phyloP scores from a whole-genome alignment of 2,113 vertebrate species.

The Pteropus alecto region DNA sequence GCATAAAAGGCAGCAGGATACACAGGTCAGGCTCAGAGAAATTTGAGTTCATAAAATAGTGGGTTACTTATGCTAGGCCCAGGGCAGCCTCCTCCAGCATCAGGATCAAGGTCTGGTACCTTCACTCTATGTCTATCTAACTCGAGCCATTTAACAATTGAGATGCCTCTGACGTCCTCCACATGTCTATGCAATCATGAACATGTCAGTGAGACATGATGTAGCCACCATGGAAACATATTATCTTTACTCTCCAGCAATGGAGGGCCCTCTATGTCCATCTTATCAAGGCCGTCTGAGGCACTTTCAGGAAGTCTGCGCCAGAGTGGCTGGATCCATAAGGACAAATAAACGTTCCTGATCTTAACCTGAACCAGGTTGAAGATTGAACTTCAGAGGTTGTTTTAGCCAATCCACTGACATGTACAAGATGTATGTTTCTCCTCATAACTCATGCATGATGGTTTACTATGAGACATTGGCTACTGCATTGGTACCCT shows the following conservation, averaged over 20 bases:
- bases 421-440: background rate
- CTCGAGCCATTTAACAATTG: background rate
- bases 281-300: background rate
- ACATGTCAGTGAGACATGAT: background rate
- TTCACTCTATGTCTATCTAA: background rate
- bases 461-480: background rate
- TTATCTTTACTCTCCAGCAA: background rate
- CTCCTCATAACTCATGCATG: background rate
- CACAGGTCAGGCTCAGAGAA: background rate
- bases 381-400: background rate
- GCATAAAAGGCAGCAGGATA: background rate
- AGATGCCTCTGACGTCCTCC: background rate
- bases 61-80: background rate
- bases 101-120: background rate
- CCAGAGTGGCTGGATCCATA: background rate
- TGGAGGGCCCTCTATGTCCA: too few species aligned
- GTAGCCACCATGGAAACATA: background rate
- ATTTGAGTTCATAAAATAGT: too few species aligned
- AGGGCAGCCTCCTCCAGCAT: background rate
- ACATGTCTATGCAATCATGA: too few species aligned
- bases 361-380: background rate
- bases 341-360: background rate
- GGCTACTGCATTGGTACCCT: background rate
- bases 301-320: background rate
- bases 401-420: background rate